Evolutionary conservation across 2,113 vertebrate genomes (phyloP), one percentile per base, ranked within the genome.

Genomic region (Mungos mungo): DNA sequence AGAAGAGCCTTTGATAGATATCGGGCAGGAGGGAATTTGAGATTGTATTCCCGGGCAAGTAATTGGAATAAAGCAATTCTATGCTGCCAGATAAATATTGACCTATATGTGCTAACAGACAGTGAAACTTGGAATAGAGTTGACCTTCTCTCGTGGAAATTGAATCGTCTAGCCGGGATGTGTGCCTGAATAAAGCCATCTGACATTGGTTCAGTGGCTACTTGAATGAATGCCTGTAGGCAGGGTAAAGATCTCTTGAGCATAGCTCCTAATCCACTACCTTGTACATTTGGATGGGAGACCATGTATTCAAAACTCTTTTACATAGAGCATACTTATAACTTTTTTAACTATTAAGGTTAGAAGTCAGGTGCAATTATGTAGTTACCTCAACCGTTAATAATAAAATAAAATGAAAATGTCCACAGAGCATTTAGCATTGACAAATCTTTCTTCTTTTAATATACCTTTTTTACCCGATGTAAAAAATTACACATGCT

Each of bases 11-110:
- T 71, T 96, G 94, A 95, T 95, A 80, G 60, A 65, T 90, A 97
- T 38, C 96, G 52, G 80, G 80, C 83, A 96, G 33, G 14, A 93
- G 80, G 76, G 92, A 95, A 92, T 96, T 93, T 89, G 38, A 96
- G 29, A 91, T 94, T 96, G 8, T 29, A 57, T 97, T 96, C 19
- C 81, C 14, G 96, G 47, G 84, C 93, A 98, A 98, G 86, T 66
- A 95, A 96, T 79, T 23, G 4, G 84, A 97, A 97, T 97, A 96
- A 60, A 69, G 96, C 91, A 98, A 96, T 98, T 98, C 93, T 96
- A n/a, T 83, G 74, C 25, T 94, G 90, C 76, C 80, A 95, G 54
- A 76, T 96, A 71, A 89, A 98, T 97, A 94, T 93, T 97, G 92
- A 97, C 35, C 72, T 96, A 81, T 81, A 97, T 92, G 83, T 88